A percentile compares a stretch with the other conserved stretches of the same genome.
Evolutionary conservation across 2,888 invertebrate genomes (phyloP).

Genomic region (Epirrhoe alternata): DNA sequence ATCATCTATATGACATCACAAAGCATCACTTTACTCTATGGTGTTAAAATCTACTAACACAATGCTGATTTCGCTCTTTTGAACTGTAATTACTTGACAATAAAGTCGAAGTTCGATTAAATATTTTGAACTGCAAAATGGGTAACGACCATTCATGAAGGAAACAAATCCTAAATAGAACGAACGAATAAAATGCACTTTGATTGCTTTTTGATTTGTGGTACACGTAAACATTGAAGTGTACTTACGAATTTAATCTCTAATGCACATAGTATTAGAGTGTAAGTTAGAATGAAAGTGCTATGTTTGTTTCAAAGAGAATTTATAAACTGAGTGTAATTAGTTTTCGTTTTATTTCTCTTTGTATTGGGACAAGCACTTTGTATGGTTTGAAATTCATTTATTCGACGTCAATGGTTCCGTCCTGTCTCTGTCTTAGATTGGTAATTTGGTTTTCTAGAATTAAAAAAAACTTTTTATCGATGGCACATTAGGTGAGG

Average conservation of each 20-base stretch:
- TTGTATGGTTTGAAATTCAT: slow-evolving; percentile 14
- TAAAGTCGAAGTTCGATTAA: slow-evolving; percentile 18
- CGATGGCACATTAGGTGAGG: no score
- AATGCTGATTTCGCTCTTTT: not conserved
- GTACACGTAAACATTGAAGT: slow-evolving; percentile 56
- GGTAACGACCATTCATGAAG: slow-evolving; percentile 59
- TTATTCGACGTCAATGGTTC: slow-evolving; percentile 4
- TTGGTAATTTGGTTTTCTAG: not conserved
- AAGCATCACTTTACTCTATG: slow-evolving; percentile 11
- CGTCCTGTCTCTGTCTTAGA: not conserved
- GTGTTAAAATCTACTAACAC: slow-evolving; percentile 19
- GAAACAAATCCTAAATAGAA: slow-evolving; percentile 74
- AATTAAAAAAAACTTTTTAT: not conserved
- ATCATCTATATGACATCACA: slow-evolving; percentile 6
- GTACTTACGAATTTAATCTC: slow-evolving; percentile 12
- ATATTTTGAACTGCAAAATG: slow-evolving; percentile 17
- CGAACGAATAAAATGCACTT: slow-evolving; percentile 68
- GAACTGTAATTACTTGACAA: not conserved
- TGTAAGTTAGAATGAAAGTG: slow-evolving; percentile 1
- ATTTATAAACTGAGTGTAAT: slow-evolving; percentile 36
- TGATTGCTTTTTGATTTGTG: slow-evolving; percentile 76
- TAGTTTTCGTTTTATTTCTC: slow-evolving; percentile 28
- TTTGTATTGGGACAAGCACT: slow-evolving; percentile 23
- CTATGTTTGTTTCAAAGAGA: slow-evolving; percentile 11
- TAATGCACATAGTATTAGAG: not conserved